Evolutionary conservation across 2,113 vertebrate species (phyloP).

Genomic region (Willisornis vidua): DNA sequence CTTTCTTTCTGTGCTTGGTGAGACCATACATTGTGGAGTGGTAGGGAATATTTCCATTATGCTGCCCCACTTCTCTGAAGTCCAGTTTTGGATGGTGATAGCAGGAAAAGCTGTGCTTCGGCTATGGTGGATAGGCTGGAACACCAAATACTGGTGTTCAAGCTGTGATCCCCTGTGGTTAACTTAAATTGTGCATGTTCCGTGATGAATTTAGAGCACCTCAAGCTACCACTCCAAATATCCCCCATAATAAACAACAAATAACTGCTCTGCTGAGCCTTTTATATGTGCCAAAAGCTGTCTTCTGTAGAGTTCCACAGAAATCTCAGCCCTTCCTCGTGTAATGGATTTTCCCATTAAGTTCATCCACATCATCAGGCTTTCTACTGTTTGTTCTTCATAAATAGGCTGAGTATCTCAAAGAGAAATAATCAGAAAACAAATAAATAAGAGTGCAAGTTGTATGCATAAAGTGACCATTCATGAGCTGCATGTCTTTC

Average conservation of each 20-base stretch:
- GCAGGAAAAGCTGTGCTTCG: not conserved
- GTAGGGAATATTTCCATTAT: not conserved
- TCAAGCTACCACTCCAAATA: not conserved
- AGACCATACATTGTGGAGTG: accelerated
- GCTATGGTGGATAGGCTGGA: not conserved
- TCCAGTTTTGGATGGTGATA: not conserved
- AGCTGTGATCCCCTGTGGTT: not conserved
- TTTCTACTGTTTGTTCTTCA: not conserved
- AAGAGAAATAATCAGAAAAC: not conserved
- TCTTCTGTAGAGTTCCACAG: not conserved
- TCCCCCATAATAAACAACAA: not conserved
- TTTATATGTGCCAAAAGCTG: not conserved
- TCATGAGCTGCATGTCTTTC: not conserved
- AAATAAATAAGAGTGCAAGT: not conserved
- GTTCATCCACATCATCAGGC: not conserved
- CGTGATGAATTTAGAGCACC: not conserved
- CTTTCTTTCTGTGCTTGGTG: not conserved
- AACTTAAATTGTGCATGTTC: not conserved
- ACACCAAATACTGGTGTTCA: not conserved
- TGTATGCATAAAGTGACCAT: not conserved
- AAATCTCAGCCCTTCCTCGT: not conserved
- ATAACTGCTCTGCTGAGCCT: not conserved
- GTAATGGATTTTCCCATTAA: not conserved
- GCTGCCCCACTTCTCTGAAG: not conserved
- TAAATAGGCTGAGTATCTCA: not conserved